Base-by-base conservation (phyloP, 2,888 invertebrate species). In the Rotaria magnacalcarata region DNA sequence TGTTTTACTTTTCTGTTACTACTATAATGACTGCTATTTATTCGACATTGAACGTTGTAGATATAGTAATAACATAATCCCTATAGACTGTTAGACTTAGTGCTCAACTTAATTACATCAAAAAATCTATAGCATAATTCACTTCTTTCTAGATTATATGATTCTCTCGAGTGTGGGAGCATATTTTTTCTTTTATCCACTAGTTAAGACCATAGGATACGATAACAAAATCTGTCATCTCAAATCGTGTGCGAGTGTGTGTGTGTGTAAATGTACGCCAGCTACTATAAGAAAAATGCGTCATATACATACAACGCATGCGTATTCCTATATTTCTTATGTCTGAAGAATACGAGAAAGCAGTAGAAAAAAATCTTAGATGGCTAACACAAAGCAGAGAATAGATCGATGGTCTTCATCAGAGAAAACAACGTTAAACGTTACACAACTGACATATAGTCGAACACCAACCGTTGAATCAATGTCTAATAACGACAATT, bases 201-300 rank as follows among this genome's bases (percentile, higher is more conserved):
- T 34, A 67, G 67, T 67, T 67, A 34, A 41, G 67, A 67, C 19
- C 34, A 67, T 67, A 34, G 34, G 11, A 67, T 67, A 67, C 3
- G 67, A 67, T 67, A 34, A 67, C 67, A 41, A 67, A 67, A 67
- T 67, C 67, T 67, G 67, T 67, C 67, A 67, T 67, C 67, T 67
- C 16, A 67, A 67, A 67, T 67, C 14, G 34, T 67, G 16, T 67
- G 67, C 19, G 27, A 11, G 34, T 67, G 27, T 67, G 67, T 41
- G 27, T 34, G 27, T 34, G 67, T 34, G 19, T 67, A 16, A 11
- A 2, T 19, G 34, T 41, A 67, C 34, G 34, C 19, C 16, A 34
- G 34, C 27, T 34, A 34, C 34, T 34, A 41, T 34, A 67, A 16
- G 34, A 27, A 67, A 41, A 67, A 67, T 34, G 16, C 67, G 34